Percentiles rank a stretch among this genome's conserved stretches.
These are phyloP conservation scores for Psilopsiagon aurifrons DNA, from an alignment of 2,113 vertebrate species.

Conservation along the genomic window DNA sequence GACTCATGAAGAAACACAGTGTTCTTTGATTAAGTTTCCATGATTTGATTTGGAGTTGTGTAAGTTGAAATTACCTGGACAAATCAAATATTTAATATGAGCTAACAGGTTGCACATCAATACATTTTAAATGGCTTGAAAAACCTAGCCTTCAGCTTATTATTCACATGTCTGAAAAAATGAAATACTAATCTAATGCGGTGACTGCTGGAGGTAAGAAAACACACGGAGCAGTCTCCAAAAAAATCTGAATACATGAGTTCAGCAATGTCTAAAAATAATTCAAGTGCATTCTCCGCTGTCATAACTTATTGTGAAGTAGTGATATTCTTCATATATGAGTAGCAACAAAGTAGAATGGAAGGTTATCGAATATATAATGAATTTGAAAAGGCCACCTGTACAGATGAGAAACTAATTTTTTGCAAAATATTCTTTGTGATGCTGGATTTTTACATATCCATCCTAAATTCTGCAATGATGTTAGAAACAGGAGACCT, in stretches of 20 bases:
- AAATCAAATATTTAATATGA: neutral
- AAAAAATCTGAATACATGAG: neutral
- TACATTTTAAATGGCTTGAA: neutral
- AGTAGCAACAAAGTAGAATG: neutral
- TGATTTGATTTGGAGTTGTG: neutral
- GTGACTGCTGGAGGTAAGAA: neutral
- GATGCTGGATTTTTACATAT: neutral
- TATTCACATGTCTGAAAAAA: neutral
- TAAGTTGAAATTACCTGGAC: neutral
- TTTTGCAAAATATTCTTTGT: neutral
- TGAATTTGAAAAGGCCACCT: neutral
- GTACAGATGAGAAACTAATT: neutral
- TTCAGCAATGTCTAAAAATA: slow-evolving; percentile 9
- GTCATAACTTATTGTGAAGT: neutral
- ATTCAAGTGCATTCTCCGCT: neutral
- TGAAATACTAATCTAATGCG: neutral
- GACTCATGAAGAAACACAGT: neutral
- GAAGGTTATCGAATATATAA: neutral
- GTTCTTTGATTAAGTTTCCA: neutral
- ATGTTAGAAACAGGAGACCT: neutral
- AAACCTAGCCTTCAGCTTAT: neutral
- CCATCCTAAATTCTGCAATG: neutral
- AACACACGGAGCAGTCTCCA: neutral
- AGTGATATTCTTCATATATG: neutral
- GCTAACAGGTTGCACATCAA: neutral